Base-by-base conservation (phyloP, 2,797 vertebrate genomes). In the Tadarida brasiliensis region DNA sequence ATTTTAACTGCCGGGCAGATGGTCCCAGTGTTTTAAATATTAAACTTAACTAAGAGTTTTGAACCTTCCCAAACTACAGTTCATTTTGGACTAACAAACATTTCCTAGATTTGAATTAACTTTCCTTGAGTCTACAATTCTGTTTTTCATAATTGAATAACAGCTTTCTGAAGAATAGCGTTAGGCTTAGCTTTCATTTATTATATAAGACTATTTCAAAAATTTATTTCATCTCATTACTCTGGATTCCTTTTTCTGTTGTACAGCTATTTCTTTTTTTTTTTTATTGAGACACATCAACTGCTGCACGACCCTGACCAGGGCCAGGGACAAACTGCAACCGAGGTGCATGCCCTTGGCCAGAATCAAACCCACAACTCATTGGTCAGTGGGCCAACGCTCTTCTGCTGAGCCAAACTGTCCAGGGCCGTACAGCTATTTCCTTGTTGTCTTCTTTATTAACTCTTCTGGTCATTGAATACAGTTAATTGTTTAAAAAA, bases 61-160 rank as follows among this genome's bases (percentile, higher is more conserved):
- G 17, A 67, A 86, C 67, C 49, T 67, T n/a, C 26, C 82, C 59
- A 51, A 90, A 85, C 17, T 54, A 20, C 11, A 91, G 63, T 70
- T 91, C 19, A 30, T 82, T 83, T 94, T 70, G 87, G 28, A 81
- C 33, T 82, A 74, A 59, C 28, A 96, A 74, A 76, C 19, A 83
- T 87, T 91, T 77, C 47, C 56, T 90, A 56, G 28, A 83, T 83
- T 70, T 94, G 86, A 93, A 81, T 86, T 61, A 91, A 63, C 47
- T 86, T 91, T 76, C 61, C 61, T 90, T 68, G 51, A 74, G 67
- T 47, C 24, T 39, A 54, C 12, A 89, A 56, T 80, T 94, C 57
- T 89, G 30, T 12, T 91, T 88, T 92, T 82, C 35, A 44, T 63
- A 85, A 74, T 16, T 74, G 17, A 82, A 44, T 19, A 94, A n/a